Percentiles rank a stretch among this genome's conserved stretches.
Conservation (phyloP, 53 echinoderm and acorn worm species). For the Antedon mediterranea region DNA sequence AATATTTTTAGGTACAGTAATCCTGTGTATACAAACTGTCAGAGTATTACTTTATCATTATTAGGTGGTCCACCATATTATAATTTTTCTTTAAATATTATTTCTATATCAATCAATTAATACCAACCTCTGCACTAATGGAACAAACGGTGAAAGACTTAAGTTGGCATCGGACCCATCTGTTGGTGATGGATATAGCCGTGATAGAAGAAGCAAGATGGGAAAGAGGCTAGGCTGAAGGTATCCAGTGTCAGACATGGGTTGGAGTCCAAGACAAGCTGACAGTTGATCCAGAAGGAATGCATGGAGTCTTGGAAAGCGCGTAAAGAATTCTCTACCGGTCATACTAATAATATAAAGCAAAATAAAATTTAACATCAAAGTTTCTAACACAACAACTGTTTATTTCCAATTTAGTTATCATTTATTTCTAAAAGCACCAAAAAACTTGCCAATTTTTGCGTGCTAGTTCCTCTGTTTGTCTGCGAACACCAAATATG, state of each 20-base stretch:
- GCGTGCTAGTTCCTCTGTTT: constrained; percentile 61
- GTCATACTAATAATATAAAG: constrained; percentile 53
- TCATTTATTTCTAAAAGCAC: no score
- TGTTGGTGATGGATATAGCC: constrained; percentile 67
- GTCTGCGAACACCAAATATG: constrained; percentile 89
- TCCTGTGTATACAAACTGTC: no score
- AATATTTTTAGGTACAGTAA: no score
- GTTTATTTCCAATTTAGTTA: no score
- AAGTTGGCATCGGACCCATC: constrained; percentile 38
- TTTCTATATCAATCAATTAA: background rate
- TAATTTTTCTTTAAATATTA: background rate
- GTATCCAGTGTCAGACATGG: constrained; percentile 22
- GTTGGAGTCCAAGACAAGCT: background rate
- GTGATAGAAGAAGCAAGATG: constrained; percentile 57
- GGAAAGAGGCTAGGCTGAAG: constrained; percentile 92
- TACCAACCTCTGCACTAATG: constrained; percentile 55
- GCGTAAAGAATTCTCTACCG: constrained; percentile 88
- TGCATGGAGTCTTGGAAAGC: constrained; percentile 67
- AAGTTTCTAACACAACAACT: no score
- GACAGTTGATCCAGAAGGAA: constrained; percentile 60
- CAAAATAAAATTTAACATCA: background rate
- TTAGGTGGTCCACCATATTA: background rate
- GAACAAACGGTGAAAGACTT: constrained; percentile 61
- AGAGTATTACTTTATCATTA: no score
- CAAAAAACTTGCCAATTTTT: constrained; percentile 60